Conservation (phyloP, 2,888 invertebrate genomes). For the Cephus runcator region DNA sequence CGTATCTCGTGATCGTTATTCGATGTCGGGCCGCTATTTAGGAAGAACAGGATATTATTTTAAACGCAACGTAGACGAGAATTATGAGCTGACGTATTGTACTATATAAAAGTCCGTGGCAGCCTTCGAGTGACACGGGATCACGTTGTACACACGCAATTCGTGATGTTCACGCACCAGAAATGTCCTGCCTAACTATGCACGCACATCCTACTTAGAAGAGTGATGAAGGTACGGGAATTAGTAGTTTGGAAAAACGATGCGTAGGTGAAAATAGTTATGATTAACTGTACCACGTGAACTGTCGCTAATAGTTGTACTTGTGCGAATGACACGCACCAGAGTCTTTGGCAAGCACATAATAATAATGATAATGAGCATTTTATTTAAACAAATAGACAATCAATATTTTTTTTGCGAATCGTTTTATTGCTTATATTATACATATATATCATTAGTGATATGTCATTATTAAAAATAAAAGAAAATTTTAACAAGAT, state of each 20-base stretch:
- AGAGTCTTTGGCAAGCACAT: background rate
- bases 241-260: background rate
- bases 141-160: conserved; percentile 5
- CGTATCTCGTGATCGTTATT: background rate
- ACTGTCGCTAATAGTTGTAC: background rate
- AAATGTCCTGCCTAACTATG: background rate
- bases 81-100: background rate
- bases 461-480: background rate
- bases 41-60: background rate
- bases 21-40: background rate
- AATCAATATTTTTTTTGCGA: background rate
- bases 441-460: too few relatives aligned
- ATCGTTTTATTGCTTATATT: background rate
- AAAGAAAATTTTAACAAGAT: background rate
- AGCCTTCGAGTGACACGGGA: conserved; percentile 17
- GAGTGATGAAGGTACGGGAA: background rate
- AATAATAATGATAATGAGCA: background rate
- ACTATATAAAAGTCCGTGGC: conserved; percentile 9
- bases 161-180: conserved; percentile 4
- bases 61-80: background rate
- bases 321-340: background rate
- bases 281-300: background rate
- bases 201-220: background rate
- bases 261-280: background rate
- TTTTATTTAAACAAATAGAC: background rate